Evolutionary conservation across 1,140 invertebrate genomes (phyloP).

Genomic region (Drosophila auraria): DNA sequence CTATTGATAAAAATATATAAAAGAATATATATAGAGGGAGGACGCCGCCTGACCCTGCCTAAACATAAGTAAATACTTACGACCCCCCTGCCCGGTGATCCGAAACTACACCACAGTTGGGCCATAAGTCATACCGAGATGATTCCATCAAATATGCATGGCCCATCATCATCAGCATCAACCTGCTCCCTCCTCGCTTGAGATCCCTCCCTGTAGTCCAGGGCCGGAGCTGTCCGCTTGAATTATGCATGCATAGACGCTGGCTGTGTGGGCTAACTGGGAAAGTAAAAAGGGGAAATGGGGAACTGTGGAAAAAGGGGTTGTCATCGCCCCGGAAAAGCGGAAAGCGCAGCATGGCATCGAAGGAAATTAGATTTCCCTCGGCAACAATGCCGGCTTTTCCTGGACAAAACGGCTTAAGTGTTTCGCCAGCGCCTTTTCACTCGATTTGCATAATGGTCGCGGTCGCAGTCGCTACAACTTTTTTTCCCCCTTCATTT

Average conservation of each 20-base stretch:
- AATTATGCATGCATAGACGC: constrained; percentile 57
- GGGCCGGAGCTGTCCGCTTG: constrained; percentile 41
- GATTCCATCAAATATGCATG: constrained; percentile 55
- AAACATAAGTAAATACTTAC: constrained; percentile 12
- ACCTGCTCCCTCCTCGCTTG: background rate
- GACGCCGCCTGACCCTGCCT: background rate
- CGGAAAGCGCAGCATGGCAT: constrained; percentile 29
- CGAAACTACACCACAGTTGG: constrained; percentile 16
- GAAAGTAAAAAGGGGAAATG: background rate
- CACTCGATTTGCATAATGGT: constrained; percentile 49
- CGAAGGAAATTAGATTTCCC: constrained; percentile 57
- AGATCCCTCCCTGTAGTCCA: constrained; percentile 2
- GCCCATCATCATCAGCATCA: constrained; percentile 33
- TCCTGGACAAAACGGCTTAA: constrained; percentile 53
- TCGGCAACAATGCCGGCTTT: constrained; percentile 33
- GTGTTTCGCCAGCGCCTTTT: constrained; percentile 40
- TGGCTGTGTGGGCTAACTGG: background rate
- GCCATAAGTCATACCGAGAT: constrained; percentile 32
- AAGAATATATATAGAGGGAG: no score
- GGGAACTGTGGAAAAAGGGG: constrained; percentile 2
- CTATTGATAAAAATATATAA: no score
- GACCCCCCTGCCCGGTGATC: background rate
- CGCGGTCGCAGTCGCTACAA: constrained; percentile 21
- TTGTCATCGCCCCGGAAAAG: constrained; percentile 37
- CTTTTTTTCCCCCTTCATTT: background rate